Evolutionary conservation across 2,797 vertebrate genomes (phyloP).

Genomic region (Sebastes nivosus): DNA sequence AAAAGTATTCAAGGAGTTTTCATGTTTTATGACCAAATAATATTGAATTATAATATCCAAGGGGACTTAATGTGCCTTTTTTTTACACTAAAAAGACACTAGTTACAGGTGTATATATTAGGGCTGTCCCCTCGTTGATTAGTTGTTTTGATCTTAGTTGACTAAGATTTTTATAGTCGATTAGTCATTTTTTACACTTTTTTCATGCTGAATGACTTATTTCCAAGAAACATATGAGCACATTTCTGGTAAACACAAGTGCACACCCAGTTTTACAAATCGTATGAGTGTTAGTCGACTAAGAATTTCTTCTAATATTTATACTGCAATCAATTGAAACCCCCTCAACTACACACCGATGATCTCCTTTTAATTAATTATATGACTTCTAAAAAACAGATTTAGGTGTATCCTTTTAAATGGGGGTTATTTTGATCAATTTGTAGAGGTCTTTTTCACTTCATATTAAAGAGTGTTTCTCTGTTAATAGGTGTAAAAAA

Average conservation of each 20-base stretch:
- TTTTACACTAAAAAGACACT: not conserved
- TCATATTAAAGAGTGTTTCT: too few relatives aligned
- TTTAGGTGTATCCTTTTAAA: not conserved
- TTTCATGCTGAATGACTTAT: too few relatives aligned
- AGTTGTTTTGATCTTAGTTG: too few relatives aligned
- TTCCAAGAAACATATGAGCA: too few relatives aligned
- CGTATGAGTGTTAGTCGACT: too few relatives aligned
- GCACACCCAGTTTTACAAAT: too few relatives aligned
- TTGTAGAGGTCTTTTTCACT: not conserved
- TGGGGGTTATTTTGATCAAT: not conserved
- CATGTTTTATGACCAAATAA: not conserved
- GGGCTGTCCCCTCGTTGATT: too few relatives aligned
- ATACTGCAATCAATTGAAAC: too few relatives aligned
- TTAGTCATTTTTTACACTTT: too few relatives aligned
- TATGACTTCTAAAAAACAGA: not conserved
- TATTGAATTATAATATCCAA: not conserved
- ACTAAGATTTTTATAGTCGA: rapidly evolving
- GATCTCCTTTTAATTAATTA: not conserved
- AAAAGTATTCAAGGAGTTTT: not conserved
- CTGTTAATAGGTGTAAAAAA: not conserved
- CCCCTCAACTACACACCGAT: not conserved
- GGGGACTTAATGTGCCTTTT: not conserved
- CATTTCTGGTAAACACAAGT: too few relatives aligned
- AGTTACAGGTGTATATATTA: not conserved
- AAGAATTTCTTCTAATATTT: too few relatives aligned